Evolutionary conservation across 2,113 vertebrate species (phyloP).

Genomic region (Mustelus asterias): DNA sequence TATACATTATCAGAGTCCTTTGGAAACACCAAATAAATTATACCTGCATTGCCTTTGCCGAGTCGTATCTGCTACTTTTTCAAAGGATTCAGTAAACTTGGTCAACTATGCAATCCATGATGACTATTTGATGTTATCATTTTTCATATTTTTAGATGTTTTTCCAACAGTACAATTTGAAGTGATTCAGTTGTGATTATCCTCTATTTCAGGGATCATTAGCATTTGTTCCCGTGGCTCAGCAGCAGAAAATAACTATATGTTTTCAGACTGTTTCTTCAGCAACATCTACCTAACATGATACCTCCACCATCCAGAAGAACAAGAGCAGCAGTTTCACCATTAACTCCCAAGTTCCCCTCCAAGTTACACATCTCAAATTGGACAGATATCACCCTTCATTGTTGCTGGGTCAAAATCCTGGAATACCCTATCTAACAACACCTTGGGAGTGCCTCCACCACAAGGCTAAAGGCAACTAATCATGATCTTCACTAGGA

Average conservation of each 20-base stretch:
- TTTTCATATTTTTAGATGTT: background rate
- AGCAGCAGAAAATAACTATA: background rate
- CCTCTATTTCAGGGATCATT: background rate
- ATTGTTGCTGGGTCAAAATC: background rate
- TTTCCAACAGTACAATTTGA: background rate
- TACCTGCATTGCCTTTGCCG: background rate
- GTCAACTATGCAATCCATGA: background rate
- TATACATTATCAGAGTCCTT: background rate
- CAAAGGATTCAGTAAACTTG: background rate
- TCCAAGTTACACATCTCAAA: background rate
- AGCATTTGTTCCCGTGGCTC: background rate
- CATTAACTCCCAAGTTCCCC: background rate
- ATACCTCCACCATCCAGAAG: background rate
- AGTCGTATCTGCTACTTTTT: background rate
- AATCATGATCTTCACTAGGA: background rate
- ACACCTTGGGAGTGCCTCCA: background rate
- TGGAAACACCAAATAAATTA: background rate
- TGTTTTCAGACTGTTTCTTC: background rate
- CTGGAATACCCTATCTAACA: no score
- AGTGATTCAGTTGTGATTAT: background rate
- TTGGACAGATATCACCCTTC: background rate
- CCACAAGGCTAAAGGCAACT: no score
- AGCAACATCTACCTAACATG: background rate
- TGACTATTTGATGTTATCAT: background rate
- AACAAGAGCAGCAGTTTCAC: background rate